Evolutionary conservation across 2,113 vertebrate genomes (phyloP).

Genomic region (Drymodes brunneopygia): DNA sequence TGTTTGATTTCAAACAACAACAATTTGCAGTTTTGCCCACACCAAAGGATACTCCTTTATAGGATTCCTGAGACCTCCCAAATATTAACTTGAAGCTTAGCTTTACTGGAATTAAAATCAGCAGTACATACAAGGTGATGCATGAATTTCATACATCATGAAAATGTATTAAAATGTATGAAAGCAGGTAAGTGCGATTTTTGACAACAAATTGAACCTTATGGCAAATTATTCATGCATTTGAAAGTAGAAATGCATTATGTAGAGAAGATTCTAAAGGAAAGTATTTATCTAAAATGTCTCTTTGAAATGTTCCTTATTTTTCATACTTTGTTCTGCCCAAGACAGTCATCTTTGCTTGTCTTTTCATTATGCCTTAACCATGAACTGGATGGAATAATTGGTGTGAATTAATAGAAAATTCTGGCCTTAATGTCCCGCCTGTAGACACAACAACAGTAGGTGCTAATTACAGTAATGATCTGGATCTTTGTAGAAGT

Average conservation of each 20-base stretch:
- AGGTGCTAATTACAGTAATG: background rate
- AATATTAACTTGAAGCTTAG: background rate
- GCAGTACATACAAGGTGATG: background rate
- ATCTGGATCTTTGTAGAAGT: background rate
- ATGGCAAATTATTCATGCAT: background rate
- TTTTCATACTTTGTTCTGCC: background rate
- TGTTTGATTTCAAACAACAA: background rate
- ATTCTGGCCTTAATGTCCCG: background rate
- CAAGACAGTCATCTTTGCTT: background rate
- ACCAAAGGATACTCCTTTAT: background rate
- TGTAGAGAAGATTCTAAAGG: background rate
- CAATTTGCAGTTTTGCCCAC: background rate
- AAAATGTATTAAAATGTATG: background rate
- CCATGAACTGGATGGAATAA: background rate
- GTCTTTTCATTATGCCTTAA: background rate
- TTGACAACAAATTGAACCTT: background rate
- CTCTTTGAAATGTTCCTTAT: background rate
- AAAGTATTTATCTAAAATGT: background rate
- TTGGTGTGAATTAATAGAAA: background rate
- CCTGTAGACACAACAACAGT: background rate
- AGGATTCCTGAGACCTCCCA: background rate
- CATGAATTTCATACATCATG: background rate
- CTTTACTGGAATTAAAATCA: background rate
- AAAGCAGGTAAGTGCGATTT: background rate
- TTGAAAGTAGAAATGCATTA: background rate